A percentile compares a stretch with the other conserved stretches of the same genome.
Conservation (phyloP, 2,888 invertebrate species). For the Metallyticus violacea region DNA sequence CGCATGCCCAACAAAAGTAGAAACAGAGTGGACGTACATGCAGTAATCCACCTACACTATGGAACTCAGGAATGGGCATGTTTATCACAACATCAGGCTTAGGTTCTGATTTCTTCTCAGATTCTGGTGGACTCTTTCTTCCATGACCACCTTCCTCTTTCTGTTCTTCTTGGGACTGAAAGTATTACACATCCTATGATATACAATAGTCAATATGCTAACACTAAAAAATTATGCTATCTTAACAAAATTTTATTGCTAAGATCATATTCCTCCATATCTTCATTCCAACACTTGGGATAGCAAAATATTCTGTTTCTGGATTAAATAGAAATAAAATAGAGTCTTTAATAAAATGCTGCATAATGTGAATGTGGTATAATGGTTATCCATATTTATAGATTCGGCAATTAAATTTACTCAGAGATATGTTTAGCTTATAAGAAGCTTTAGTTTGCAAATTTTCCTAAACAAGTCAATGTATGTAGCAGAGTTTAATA, state of each 20-base stretch:
- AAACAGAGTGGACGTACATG: slow-evolving; percentile 64
- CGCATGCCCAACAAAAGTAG: neutral
- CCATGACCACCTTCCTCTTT: slow-evolving; percentile 60
- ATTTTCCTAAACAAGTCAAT: no score
- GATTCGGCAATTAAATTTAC: no score
- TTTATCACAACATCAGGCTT: slow-evolving; percentile 53
- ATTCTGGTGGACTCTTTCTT: slow-evolving; percentile 68
- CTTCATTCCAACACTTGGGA: neutral
- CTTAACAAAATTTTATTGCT: neutral
- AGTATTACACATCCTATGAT: neutral
- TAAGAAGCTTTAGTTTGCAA: no score
- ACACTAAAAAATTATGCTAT: no score
- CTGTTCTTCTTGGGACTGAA: slow-evolving; percentile 55
- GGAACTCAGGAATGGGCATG: slow-evolving; percentile 63
- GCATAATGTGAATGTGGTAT: no score
- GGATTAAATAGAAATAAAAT: no score
- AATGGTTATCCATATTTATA: no score
- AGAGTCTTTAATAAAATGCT: no score
- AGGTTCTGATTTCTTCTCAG: slow-evolving; percentile 59
- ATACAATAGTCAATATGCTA: neutral
- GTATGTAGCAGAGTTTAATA: no score
- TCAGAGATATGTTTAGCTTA: no score
- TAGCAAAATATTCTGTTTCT: no score
- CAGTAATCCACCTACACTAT: slow-evolving; percentile 80
- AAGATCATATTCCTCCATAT: neutral